Evolutionary conservation across 35 echinoderm and acorn worm species (phyloP).

Genomic region (Diadema setosum): DNA sequence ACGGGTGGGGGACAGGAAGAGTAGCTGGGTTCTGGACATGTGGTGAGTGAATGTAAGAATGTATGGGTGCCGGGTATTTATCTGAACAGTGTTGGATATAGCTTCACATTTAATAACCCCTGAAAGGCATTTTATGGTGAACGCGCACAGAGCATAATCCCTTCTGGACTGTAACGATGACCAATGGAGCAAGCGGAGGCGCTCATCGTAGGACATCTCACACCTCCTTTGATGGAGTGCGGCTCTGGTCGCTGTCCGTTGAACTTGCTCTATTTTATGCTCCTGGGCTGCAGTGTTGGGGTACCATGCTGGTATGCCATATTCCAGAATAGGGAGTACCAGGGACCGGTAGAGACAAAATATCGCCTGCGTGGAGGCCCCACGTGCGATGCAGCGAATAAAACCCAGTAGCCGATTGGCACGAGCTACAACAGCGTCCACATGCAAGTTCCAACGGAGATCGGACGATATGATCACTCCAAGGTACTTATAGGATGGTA

Average conservation of each 20-base stretch:
- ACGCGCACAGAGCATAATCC: too few species aligned
- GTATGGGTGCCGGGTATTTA: too few species aligned
- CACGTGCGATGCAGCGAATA: slow-evolving; percentile 21
- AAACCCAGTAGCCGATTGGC: slow-evolving; percentile 44
- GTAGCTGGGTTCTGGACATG: too few species aligned
- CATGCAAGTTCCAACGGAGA: slow-evolving; percentile 28
- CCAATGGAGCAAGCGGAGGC: neutral
- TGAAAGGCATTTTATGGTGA: too few species aligned
- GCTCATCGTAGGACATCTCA: slow-evolving; percentile 17
- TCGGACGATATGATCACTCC: slow-evolving; percentile 16
- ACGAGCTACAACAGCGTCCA: slow-evolving; percentile 9
- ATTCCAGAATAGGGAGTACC: slow-evolving; percentile 31
- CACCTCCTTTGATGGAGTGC: slow-evolving; percentile 3
- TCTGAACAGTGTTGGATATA: too few species aligned
- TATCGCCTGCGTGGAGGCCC: slow-evolving; percentile 25
- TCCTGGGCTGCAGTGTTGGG: slow-evolving; percentile 2
- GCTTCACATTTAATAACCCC: too few species aligned
- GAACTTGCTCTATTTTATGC: neutral
- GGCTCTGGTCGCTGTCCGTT: slow-evolving; percentile 22
- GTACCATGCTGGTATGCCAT: slow-evolving; percentile 15
- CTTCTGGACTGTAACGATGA: neutral
- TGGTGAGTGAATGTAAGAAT: too few species aligned
- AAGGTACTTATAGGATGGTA: neutral
- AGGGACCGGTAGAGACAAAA: slow-evolving; percentile 16
- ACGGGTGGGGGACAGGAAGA: too few species aligned